Conservation (phyloP, 2,888 invertebrate species). For the Netelia inedita region DNA sequence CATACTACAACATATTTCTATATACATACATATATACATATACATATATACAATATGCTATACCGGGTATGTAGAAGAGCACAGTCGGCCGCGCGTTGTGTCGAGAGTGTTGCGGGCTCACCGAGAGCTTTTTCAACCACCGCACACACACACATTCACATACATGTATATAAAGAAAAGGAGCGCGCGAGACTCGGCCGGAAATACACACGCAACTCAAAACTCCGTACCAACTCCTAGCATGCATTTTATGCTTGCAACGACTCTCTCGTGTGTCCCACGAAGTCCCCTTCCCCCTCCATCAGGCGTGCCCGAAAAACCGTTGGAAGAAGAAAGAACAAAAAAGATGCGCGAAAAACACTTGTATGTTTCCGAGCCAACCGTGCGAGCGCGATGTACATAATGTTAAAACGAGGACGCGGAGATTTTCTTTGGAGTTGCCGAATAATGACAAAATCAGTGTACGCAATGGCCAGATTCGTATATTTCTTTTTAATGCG, state of each 20-base stretch:
- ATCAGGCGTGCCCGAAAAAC: neutral
- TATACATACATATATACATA: neutral
- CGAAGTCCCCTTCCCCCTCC: neutral
- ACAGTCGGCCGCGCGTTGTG: conserved; percentile 14
- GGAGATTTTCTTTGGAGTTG: too few species aligned
- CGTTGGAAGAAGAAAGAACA: neutral
- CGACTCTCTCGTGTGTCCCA: neutral
- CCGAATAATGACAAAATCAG: too few species aligned
- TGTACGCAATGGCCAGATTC: too few species aligned
- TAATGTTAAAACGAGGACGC: too few species aligned
- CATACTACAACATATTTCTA: neutral
- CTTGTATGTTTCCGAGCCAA: neutral
- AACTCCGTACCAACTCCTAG: conserved; percentile 4
- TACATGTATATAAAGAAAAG: neutral
- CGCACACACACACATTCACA: neutral
- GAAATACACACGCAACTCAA: conserved; percentile 26
- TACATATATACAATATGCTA: neutral
- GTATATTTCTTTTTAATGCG: too few species aligned
- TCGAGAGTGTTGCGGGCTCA: conserved; percentile 29
- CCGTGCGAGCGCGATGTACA: neutral
- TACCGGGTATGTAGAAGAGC: neutral
- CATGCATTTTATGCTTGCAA: neutral
- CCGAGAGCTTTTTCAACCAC: conserved; percentile 33
- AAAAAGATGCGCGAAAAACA: neutral
- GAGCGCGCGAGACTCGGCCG: conserved; percentile 13